These are phyloP conservation scores for Drosophila maculinotata DNA, from an alignment of 2,888 invertebrate species.

Conservation along the genomic window DNA sequence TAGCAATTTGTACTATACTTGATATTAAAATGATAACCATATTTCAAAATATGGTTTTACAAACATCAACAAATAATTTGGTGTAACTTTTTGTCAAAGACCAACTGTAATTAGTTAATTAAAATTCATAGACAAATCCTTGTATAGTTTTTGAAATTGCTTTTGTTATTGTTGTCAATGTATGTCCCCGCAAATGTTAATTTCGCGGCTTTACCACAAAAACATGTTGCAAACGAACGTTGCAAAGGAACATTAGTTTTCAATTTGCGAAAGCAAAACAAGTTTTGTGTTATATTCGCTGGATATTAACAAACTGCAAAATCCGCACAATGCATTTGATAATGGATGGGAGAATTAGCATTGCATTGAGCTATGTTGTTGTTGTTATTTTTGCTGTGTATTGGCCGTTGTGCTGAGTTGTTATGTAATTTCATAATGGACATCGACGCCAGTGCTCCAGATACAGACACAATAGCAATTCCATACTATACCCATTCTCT, in stretches of 20 bases:
- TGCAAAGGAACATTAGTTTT: slow-evolving; percentile 48
- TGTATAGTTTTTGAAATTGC: neutral
- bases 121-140: slow-evolving; percentile 12
- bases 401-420: slow-evolving; percentile 14
- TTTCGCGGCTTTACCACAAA: slow-evolving; percentile 39
- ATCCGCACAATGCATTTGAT: slow-evolving; percentile 35
- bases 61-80: neutral
- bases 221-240: slow-evolving; percentile 34
- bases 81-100: neutral
- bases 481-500: slow-evolving; percentile 3
- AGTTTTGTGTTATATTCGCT: slow-evolving; percentile 16
- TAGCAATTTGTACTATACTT: neutral
- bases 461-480: slow-evolving; percentile 23
- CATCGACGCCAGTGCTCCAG: slow-evolving; percentile 26
- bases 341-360: slow-evolving; percentile 15
- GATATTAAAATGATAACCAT: neutral
- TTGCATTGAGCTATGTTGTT: neutral
- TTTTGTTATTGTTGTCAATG: slow-evolving; percentile 13
- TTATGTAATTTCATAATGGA: slow-evolving; percentile 50
- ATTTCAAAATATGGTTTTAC: neutral
- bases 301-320: slow-evolving; percentile 44
- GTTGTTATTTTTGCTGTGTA: slow-evolving; percentile 17
- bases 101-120: slow-evolving; percentile 31
- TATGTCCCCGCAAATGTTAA: slow-evolving; percentile 28
- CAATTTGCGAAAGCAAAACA: slow-evolving; percentile 47